Conservation (phyloP, 1,140 invertebrate genomes). For the Meloidogyne exigua region DNA sequence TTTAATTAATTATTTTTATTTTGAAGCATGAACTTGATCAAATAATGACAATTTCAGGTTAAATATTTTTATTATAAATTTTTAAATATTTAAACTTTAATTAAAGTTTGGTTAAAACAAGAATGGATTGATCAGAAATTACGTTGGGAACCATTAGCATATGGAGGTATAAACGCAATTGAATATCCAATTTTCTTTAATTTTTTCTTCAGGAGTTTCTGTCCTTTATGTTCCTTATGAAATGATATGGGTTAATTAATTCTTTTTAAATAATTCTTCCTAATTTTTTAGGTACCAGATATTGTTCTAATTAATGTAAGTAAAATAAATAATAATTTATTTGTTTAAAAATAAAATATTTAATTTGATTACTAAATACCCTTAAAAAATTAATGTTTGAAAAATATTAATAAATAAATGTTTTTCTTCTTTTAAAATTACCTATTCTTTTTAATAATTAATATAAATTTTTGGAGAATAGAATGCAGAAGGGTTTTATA, state of each 20-base stretch:
- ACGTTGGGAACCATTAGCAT: slow-evolving; percentile 75
- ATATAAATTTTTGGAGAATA: slow-evolving; percentile 19
- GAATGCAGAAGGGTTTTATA: slow-evolving; percentile 69
- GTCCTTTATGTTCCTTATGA: slow-evolving; percentile 53
- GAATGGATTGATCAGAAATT: slow-evolving; percentile 93
- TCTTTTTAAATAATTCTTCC: slow-evolving; percentile 30
- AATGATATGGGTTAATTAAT: slow-evolving; percentile 70
- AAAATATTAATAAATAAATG: too few relatives aligned
- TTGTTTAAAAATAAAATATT: too few relatives aligned
- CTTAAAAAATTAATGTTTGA: too few relatives aligned
- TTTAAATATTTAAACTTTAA: slow-evolving; percentile 60
- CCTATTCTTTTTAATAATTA: too few relatives aligned
- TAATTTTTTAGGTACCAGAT: slow-evolving; percentile 31
- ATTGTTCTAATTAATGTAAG: slow-evolving; percentile 38
- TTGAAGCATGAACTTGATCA: slow-evolving; percentile 78
- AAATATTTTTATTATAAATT: not conserved
- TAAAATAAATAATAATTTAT: not conserved
- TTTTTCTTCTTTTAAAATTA: too few relatives aligned
- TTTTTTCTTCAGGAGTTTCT: too few relatives aligned
- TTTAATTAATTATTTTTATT: not conserved
- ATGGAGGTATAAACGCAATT: too few relatives aligned
- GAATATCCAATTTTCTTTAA: too few relatives aligned
- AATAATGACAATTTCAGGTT: slow-evolving; percentile 73
- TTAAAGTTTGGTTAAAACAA: slow-evolving; percentile 90
- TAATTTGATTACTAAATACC: too few relatives aligned